Percentiles rank a stretch among this genome's conserved stretches.
Conservation (phyloP, 2,888 invertebrate genomes). For the Drosophila hamatofila region DNA sequence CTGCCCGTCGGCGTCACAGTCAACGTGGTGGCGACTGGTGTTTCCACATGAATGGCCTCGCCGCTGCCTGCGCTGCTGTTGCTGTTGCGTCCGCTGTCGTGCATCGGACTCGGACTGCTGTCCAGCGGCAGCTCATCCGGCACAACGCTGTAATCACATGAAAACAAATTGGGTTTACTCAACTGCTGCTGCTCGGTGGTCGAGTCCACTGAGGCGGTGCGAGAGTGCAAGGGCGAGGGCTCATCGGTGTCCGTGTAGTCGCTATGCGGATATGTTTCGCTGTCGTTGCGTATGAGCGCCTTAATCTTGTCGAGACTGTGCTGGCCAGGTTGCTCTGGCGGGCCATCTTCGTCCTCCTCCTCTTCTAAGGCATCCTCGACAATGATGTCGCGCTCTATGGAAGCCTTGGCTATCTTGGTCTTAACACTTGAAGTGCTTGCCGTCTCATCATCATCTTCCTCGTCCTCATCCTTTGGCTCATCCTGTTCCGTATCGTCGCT, state of each 20-base stretch:
- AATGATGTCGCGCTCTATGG: conserved; percentile 69
- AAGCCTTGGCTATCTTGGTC: conserved; percentile 73
- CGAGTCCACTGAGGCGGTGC: conserved; percentile 68
- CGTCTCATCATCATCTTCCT: conserved; percentile 63
- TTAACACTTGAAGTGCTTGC: conserved; percentile 68
- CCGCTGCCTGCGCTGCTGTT: conserved; percentile 59
- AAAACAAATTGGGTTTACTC: conserved; percentile 41
- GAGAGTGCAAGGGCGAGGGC: conserved; percentile 63
- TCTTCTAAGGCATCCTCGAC: conserved; percentile 45
- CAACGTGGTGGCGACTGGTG: conserved; percentile 62
- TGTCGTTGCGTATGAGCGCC: conserved; percentile 68
- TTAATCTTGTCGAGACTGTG: conserved; percentile 64
- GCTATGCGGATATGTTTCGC: conserved; percentile 73
- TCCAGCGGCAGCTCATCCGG: conserved; percentile 77
- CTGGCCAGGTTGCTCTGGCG: background rate
- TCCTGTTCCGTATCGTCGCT: conserved; percentile 38
- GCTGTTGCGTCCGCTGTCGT: conserved; percentile 68
- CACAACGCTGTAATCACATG: conserved; percentile 76
- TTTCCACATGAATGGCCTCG: conserved; percentile 14
- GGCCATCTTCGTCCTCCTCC: conserved; percentile 8
- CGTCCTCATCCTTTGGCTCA: conserved; percentile 27
- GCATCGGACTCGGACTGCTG: conserved; percentile 63
- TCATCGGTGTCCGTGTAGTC: conserved; percentile 67
- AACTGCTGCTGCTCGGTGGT: conserved; percentile 25
- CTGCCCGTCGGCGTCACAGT: conserved; percentile 83